A percentile compares a stretch with the other conserved stretches of the same genome.
Evolutionary conservation across 37 sponge, comb jelly and placozoan genomes (phyloP).

Genomic region (Chondrilla cf. caribensis): DNA sequence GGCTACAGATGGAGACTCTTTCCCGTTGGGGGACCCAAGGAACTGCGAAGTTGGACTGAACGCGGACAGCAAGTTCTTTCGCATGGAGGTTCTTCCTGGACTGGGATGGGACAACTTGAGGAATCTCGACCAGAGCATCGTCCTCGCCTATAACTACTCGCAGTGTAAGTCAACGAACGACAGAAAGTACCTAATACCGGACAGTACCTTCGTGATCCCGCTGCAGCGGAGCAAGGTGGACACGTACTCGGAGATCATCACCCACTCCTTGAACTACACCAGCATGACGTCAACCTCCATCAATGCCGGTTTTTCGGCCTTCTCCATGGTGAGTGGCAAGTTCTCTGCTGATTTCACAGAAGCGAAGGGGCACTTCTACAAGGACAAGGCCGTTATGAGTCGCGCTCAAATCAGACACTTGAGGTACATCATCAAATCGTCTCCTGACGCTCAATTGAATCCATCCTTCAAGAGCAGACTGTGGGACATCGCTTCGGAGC

Average conservation of each 20-base stretch:
- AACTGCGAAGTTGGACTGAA: slow-evolving; percentile 10
- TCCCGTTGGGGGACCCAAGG: slow-evolving; percentile 7
- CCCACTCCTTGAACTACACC: slow-evolving; percentile 35
- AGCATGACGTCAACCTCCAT: slow-evolving; percentile 36
- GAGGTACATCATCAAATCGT: slow-evolving; percentile 33
- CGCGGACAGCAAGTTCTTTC: slow-evolving; percentile 3
- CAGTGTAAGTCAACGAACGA: slow-evolving; percentile 34
- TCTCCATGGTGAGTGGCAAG: slow-evolving; percentile 39
- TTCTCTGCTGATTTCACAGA: slow-evolving; percentile 32
- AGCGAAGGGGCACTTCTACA: slow-evolving; percentile 24
- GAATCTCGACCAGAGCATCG: slow-evolving; percentile 34
- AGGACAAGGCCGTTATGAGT: slow-evolving; percentile 21
- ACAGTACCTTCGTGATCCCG: slow-evolving; percentile 33
- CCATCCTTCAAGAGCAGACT: slow-evolving; percentile 39
- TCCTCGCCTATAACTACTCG: slow-evolving; percentile 33
- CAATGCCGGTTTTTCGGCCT: slow-evolving; percentile 21
- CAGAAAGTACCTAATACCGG: slow-evolving; percentile 42
- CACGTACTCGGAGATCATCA: slow-evolving; percentile 17
- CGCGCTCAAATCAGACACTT: slow-evolving; percentile 32
- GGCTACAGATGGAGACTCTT: too few relatives aligned
- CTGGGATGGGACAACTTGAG: slow-evolving; percentile 54
- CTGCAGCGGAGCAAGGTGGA: slow-evolving; percentile 40
- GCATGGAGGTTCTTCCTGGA: slow-evolving; percentile 47
- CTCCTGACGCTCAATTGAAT: slow-evolving; percentile 34
- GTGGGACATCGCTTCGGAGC: slow-evolving; percentile 29